phyloP scores from a whole-genome alignment of 1,140 invertebrate species.

The Zeugodacus cucurbitae region DNA sequence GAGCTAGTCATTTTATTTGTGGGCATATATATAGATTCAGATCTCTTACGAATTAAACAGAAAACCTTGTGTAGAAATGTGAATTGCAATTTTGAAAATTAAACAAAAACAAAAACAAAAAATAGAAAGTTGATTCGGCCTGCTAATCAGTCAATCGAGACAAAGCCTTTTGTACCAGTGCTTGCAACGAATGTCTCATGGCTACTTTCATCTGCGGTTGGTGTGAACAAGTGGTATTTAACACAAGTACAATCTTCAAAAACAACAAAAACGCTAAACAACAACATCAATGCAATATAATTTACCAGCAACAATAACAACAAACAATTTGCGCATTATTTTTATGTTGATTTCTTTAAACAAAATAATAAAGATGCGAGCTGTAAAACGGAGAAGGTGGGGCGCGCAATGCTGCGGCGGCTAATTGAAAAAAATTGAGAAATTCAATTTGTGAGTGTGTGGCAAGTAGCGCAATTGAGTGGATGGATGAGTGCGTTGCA shows the following conservation, averaged over 20 bases:
- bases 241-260: neutral
- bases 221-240: neutral
- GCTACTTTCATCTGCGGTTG: neutral
- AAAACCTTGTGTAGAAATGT: no score
- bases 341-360: neutral
- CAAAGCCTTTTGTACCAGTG: no score
- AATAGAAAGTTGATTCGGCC: no score
- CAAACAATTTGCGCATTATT: neutral
- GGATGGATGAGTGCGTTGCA: slow-evolving; percentile 34
- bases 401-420: neutral
- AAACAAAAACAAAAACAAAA: no score
- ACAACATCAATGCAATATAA: neutral
- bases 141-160: no score
- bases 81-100: no score
- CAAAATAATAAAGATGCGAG: neutral
- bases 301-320: neutral
- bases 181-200: neutral
- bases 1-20: no score
- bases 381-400: neutral
- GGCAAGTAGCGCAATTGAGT: slow-evolving; percentile 33
- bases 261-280: neutral
- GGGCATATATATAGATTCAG: no score
- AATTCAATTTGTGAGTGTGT: neutral
- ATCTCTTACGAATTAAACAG: no score
- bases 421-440: slow-evolving; percentile 17